Conservation (phyloP, 2,888 invertebrate species). For the Tipula unca region DNA sequence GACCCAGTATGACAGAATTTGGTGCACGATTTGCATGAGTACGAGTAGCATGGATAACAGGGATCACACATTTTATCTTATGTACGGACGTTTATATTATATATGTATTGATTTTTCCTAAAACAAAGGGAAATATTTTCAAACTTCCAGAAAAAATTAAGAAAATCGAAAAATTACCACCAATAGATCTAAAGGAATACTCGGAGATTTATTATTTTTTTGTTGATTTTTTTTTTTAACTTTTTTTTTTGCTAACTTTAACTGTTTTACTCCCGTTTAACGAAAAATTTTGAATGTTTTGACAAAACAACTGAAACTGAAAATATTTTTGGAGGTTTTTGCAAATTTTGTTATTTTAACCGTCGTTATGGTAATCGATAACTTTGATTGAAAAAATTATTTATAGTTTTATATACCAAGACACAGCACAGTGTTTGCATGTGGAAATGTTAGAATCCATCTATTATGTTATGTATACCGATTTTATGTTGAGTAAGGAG, state of each 20-base stretch:
- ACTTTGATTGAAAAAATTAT: not conserved
- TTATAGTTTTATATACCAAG: not conserved
- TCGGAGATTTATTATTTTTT: not conserved
- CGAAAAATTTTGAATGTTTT: slow-evolving; percentile 8
- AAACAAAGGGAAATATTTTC: not conserved
- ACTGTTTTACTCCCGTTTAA: not conserved
- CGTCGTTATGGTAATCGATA: not conserved
- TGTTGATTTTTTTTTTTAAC: not conserved
- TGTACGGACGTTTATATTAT: too few species aligned
- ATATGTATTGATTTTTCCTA: slow-evolving; percentile 2
- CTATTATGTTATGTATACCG: not conserved
- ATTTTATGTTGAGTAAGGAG: slow-evolving; percentile 8
- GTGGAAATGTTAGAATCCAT: not conserved
- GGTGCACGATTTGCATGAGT: not conserved
- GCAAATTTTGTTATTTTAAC: not conserved
- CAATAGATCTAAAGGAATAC: not conserved
- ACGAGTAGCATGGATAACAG: not conserved
- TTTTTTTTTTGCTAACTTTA: not conserved
- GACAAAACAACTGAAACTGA: not conserved
- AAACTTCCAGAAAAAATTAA: not conserved
- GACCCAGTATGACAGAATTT: not conserved
- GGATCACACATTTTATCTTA: slow-evolving; percentile 14
- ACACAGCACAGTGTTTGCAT: not conserved
- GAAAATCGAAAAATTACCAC: not conserved
- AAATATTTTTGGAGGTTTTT: not conserved